A percentile compares a stretch with the other conserved stretches of the same genome.
These are phyloP conservation scores for Tachysurus fulvidraco DNA, from an alignment of 2,113 vertebrate genomes.

Conservation along the genomic window DNA sequence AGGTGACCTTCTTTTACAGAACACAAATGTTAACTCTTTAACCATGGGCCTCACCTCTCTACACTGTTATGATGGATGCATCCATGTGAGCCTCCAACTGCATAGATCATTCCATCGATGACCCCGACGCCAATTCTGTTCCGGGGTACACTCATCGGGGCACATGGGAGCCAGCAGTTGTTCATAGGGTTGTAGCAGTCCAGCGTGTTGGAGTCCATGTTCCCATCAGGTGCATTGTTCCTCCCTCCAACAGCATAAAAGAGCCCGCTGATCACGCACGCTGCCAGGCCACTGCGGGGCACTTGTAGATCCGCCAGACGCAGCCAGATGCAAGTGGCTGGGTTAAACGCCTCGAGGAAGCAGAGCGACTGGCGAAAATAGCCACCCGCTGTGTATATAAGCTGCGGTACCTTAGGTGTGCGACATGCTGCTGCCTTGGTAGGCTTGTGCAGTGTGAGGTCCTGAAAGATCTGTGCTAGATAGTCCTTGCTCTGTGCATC, in stretches of 20 bases:
- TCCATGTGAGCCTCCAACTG: constrained; percentile 89
- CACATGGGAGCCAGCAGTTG: constrained; percentile 88
- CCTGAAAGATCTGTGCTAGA: constrained; percentile 87
- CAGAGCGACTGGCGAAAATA: constrained; percentile 88
- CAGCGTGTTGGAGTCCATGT: constrained; percentile 86
- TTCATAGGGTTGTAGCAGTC: constrained; percentile 96
- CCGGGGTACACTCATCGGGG: constrained; percentile 87
- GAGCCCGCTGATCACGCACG: constrained; percentile 87
- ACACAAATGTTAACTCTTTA: not conserved
- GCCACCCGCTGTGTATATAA: constrained; percentile 89
- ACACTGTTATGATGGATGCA: constrained; percentile 90
- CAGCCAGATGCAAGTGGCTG: constrained; percentile 78
- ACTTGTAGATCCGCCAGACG: constrained; percentile 82
- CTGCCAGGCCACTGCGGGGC: constrained; percentile 87
- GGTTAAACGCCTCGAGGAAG: constrained; percentile 86
- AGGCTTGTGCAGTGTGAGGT: constrained; percentile 90
- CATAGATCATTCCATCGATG: constrained; percentile 90
- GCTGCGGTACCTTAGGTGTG: constrained; percentile 84
- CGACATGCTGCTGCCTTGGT: constrained; percentile 77
- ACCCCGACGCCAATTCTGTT: constrained; percentile 91
- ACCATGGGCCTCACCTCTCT: constrained; percentile 76
- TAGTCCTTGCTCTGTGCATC: constrained; percentile 90
- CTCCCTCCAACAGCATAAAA: constrained; percentile 89
- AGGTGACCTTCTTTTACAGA: not conserved
- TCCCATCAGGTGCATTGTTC: constrained; percentile 90